Evolutionary conservation across 2,797 vertebrate genomes (phyloP), one percentile per base, ranked within the genome.

Genomic region (Anguilla megastoma): DNA sequence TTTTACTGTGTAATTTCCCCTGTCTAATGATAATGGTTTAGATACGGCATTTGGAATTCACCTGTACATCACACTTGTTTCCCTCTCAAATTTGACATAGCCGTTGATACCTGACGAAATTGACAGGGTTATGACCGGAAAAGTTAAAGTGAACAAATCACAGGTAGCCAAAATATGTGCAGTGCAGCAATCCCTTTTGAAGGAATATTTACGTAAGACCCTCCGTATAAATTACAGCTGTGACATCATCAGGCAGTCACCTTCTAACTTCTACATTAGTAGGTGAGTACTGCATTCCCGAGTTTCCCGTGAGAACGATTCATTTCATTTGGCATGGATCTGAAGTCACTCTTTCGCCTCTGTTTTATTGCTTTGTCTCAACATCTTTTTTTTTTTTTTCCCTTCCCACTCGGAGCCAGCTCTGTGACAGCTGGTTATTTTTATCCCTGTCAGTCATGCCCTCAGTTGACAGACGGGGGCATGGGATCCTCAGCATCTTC

Each of bases 321-420:
- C 79, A 48, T 82, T 82, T 82, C 79, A 48, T 21, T n/a, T 50
- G 79, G 50, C 79, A 82, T 45, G 76, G 41, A 82, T 48, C 79
- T 18, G 24, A 80, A 80, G 76, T 80, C 16, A 16, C 45, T 41
- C 16, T n/a, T 82, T 82, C 50, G 41, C 45, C 41, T 50, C 79
- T n/a, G 41, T 82, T 82, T 82, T 50, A 82, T 82, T 82, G 79
- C 79, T 82, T 82, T 82, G 79, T 82, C 45, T 50, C 24, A 82
- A 82, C 45, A 82, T 82, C 79, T 33, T 50, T 82, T 82, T 82
- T 50, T n/a, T 5, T 24, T n/a, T 16, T n/a, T n/a, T 12, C 4
- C 63, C 7, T 45, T 50, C 45, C 41, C 21, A 48, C 79, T 82
- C 24, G 21, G 9, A 50, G 79, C 79, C 79, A 82, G 41, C 79